Conservation (phyloP, 2,797 vertebrate species). For the Crenichthys baileyi region DNA sequence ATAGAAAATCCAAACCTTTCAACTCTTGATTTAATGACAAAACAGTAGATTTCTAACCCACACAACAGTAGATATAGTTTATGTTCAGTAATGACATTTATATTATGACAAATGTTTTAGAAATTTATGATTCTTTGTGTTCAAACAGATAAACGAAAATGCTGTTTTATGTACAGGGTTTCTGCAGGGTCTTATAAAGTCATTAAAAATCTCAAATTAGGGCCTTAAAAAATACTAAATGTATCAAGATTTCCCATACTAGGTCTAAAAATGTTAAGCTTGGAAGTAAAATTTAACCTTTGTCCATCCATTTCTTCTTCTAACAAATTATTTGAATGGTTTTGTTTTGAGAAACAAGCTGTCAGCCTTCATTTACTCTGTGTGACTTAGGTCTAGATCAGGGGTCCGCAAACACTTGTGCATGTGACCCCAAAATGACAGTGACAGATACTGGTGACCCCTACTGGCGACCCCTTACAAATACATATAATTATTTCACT, state of each 20-base stretch:
- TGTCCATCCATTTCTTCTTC: background rate
- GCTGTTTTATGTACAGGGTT: background rate
- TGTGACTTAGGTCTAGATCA: too few species aligned
- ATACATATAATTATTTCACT: too few species aligned
- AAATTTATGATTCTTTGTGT: constrained; percentile 13
- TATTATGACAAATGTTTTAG: constrained; percentile 16
- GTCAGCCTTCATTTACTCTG: too few species aligned
- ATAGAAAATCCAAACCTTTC: constrained; percentile 24
- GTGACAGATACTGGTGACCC: too few species aligned
- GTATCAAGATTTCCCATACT: too few species aligned
- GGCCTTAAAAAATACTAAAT: too few species aligned
- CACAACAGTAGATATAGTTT: background rate
- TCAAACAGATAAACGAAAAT: background rate
- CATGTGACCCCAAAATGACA: too few species aligned
- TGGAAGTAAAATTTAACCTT: too few species aligned
- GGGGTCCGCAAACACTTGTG: too few species aligned
- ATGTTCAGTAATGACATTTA: constrained; percentile 11
- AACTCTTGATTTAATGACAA: constrained; percentile 15
- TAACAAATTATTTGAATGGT: background rate
- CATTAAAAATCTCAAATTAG: background rate
- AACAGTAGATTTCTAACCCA: constrained; percentile 11
- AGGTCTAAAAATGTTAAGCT: too few species aligned
- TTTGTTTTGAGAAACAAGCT: background rate
- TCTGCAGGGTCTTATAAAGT: background rate
- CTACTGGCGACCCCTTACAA: too few species aligned